Base-by-base conservation (phyloP, 2,888 invertebrate genomes). In the Phoenoteleia sp. region DNA sequence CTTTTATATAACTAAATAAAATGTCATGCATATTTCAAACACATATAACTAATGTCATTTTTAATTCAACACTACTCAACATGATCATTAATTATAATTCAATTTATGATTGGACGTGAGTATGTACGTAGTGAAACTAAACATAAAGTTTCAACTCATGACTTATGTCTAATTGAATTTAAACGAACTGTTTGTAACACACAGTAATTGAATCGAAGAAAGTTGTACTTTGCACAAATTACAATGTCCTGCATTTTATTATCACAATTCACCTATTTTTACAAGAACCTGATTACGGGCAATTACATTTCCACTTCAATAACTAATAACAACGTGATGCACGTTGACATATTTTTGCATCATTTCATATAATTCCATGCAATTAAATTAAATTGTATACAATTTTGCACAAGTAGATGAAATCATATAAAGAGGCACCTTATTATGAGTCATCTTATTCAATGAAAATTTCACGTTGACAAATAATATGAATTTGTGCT, bases 331-430 rank as follows among this genome's bases (percentile, higher is more conserved):
- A 80, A 33, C 11, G 33, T 7, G 64, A 72, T 64, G 49, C 13
- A 54, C 29, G 80, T 66, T 72, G 80, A 66, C 47, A 72, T 80
- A 72, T 64, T 80, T 77, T 80, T 72, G 54, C 66, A 54, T 27
- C 64, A 49, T 80, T 72, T 80, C 47, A 39, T 54, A 58, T 80
- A 80, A 72, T 80, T 62, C 58, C 66, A 58, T 80, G 49, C 66
- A 72, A 64, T 80, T 80, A 72, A 49, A 36, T 49, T 39, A 45
- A 54, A 72, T 58, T 39, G n/a, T 23, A 66, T 64, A 58, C 29
- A 66, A 80, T 80, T 80, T 72, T 5, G 62, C 42, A 64, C 21
- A 56, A 80, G 66, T 71, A 42, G 39, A 58, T 72, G 19, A 66
- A 64, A 72, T 80, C 72, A 64, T 54, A 72, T 39, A 36, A 58